Evolutionary conservation across 2,113 vertebrate genomes (phyloP), one percentile per base, ranked within the genome.

Genomic region (Terrapene triunguis): DNA sequence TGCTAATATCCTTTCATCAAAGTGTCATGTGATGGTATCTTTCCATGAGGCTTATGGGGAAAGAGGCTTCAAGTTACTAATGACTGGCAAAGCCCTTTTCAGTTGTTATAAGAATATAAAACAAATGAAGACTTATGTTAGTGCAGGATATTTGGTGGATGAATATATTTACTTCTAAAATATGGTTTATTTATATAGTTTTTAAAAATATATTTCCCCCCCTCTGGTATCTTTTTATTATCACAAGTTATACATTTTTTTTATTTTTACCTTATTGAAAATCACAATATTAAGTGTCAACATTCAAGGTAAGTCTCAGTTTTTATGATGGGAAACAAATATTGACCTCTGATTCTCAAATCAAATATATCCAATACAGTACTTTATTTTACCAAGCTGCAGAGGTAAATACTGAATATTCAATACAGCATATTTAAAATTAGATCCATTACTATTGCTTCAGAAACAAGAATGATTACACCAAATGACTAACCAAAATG

Each of bases 391-490:
- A 19, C 35, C 62, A 69, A 35, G 32, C 5, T n/a, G 8, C 69
- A 1, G 1, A 69, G 83, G 59, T 92, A 69, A 1, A 0, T 35
- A 12, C 53, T 57, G 7, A 38, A 55, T 94, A 96, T 93, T 85
- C 84, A 96, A 80, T 57, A 27, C 55, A 57, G 55, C 13, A 51
- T 44, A 89, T 94, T 82, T 89, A 88, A 95, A 96, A 95, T 82
- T 10, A 96, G 96, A 95, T 14, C 54, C 82, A 80, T 92, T 92
- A 94, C 24, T 95, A 82, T 62, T 57, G 62, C 29, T 92, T 93
- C 72, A 94, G 82, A 90, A 95, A 85, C 14, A 89, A 54, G 87
- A 82, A 93, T 82, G 50, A 94, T 95, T 96, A 93, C 83, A 50
- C 91, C 22, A 85, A 48, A 42, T 82, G 48, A 92, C 92, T 92